Evolutionary conservation across 2,113 vertebrate genomes (phyloP), one percentile per base, ranked within the genome.

Genomic region (Plestiodon gilberti): DNA sequence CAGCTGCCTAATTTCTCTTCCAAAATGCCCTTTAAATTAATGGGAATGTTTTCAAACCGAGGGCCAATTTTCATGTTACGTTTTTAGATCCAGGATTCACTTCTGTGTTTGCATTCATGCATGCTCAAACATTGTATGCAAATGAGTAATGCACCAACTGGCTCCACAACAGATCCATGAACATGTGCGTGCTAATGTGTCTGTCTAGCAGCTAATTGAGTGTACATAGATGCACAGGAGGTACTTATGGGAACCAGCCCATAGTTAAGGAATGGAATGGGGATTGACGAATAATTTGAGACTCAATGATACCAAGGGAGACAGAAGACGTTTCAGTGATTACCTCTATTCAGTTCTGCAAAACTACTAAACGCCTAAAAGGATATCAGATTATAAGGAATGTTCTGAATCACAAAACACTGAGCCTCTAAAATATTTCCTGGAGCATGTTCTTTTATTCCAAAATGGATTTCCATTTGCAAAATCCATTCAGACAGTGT

Each of bases 391-490:
- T 81, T 81, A 52, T 55, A 81, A 64, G 59, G 85, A 55, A 70
- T 55, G 23, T 81, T 81, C 59, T 55, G 59, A 87, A 81, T 81
- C 57, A 74, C 69, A 64, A 73, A 61, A 43, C 79, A 69, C 22
- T 64, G 64, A 74, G 11, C 8, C 59, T 15, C 71, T 52, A 81
- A 15, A 6, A 87, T 22, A 75, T 22, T 84, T 78, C 69, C 80
- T 83, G 76, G 48, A 73, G 5, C 57, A 55, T 35, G 10, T 52
- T 81, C 57, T 28, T 28, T 33, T 8, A 18, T 48, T 33, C 33
- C 40, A 55, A 22, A 23, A 85, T 59, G 48, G 35, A 90, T 84
- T 86, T 22, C 76, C 82, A 76, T 88, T 88, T 81, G 78, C 20
- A 76, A 81, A 64, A 18, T 55, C 23, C 2, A 62, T 87, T 86